phyloP scores from a whole-genome alignment of 2,797 vertebrate genomes.

The Phoeniculus purpureus region DNA sequence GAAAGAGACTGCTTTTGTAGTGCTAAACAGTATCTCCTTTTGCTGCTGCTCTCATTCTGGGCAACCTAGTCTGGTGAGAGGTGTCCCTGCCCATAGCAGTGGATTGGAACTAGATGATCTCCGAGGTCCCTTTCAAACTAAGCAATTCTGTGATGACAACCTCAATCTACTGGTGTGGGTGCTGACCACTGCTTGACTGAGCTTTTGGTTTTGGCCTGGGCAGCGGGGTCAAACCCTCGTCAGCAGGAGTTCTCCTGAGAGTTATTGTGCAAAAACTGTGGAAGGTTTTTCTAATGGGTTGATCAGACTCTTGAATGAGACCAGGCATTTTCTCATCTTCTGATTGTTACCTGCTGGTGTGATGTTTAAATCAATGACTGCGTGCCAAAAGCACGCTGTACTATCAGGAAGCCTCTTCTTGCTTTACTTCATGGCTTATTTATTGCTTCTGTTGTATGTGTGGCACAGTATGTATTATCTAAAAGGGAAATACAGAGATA shows the following conservation, averaged over 20 bases:
- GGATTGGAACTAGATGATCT: no score
- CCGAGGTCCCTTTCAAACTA: no score
- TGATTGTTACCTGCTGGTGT: constrained; percentile 39
- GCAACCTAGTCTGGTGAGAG: no score
- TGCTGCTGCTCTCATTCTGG: not conserved
- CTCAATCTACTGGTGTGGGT: not conserved
- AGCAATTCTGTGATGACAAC: no score
- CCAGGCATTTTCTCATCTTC: constrained; percentile 41
- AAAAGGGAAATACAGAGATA: not conserved
- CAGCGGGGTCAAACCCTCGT: not conserved
- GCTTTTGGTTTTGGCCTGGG: not conserved
- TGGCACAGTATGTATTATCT: not conserved
- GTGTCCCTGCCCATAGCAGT: no score
- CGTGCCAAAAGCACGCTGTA: not conserved
- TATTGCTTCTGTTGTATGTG: constrained; percentile 34
- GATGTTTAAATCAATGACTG: constrained; percentile 40
- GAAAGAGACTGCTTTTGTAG: not conserved
- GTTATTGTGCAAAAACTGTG: not conserved
- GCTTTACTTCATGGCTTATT: constrained; percentile 33
- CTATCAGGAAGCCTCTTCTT: not conserved
- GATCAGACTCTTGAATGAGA: constrained; percentile 23
- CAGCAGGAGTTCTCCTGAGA: not conserved
- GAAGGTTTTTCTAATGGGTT: not conserved
- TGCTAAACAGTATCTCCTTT: not conserved
- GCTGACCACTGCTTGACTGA: not conserved